phyloP scores from a whole-genome alignment of 2,113 vertebrate species.

The Passer montanus region DNA sequence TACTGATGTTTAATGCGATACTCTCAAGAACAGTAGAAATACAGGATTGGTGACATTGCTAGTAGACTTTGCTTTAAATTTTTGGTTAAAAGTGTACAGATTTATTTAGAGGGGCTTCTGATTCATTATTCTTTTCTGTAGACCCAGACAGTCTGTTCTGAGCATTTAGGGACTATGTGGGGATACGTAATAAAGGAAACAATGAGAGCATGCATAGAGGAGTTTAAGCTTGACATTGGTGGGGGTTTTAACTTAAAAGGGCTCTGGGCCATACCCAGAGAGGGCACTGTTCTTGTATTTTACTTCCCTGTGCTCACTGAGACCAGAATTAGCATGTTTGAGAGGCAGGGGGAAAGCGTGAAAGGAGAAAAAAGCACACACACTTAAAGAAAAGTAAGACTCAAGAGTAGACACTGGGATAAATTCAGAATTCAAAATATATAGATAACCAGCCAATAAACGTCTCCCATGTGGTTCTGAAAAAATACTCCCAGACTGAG shows the following conservation, averaged over 20 bases:
- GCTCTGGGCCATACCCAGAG: not conserved
- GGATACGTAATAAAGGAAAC: not conserved
- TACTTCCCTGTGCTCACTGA: not conserved
- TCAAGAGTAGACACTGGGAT: not conserved
- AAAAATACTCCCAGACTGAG: not conserved
- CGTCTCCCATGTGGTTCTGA: not conserved
- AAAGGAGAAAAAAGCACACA: rapidly evolving
- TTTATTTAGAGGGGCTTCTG: not conserved
- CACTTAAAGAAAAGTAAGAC: not conserved
- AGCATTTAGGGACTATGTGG: not conserved
- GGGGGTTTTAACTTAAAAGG: not conserved
- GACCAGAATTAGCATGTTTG: not conserved
- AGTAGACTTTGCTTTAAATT: not conserved
- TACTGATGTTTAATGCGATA: not conserved
- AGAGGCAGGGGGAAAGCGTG: not conserved
- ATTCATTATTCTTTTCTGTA: not conserved
- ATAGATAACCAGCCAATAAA: not conserved
- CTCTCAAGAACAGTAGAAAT: not conserved
- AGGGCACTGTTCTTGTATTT: not conserved
- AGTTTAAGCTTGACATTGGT: not conserved
- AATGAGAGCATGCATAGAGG: rapidly evolving
- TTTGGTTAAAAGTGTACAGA: not conserved
- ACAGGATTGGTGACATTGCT: not conserved
- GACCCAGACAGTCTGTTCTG: not conserved
- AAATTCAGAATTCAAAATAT: not conserved